These are phyloP conservation scores for Batillaria attramentaria DNA, from an alignment of 1,140 invertebrate species.

Conservation along the genomic window DNA sequence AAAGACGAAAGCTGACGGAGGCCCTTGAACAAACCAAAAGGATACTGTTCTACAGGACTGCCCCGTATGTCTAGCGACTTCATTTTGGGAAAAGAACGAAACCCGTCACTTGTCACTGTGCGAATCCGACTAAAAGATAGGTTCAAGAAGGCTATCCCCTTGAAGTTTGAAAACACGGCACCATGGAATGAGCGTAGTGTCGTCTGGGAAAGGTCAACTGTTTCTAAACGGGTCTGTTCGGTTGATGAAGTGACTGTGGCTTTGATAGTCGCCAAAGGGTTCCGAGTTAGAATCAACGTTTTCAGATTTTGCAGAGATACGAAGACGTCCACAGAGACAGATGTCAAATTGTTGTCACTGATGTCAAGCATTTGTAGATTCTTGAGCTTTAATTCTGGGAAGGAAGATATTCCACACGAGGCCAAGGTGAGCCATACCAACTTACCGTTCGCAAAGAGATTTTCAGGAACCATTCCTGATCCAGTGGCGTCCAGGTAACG, in stretches of 20 bases:
- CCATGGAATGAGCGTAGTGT: background rate
- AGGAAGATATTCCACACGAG: background rate
- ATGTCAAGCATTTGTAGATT: slow-evolving; percentile 20
- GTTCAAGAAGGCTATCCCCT: background rate
- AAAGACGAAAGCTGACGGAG: slow-evolving; percentile 34
- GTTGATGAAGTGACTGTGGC: background rate
- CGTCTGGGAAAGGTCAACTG: background rate
- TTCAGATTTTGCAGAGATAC: slow-evolving; percentile 7
- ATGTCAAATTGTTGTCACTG: slow-evolving; percentile 22
- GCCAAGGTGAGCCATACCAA: background rate
- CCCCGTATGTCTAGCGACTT: slow-evolving; percentile 21
- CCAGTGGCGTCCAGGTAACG: slow-evolving; percentile 8
- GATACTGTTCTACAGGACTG: slow-evolving; percentile 13
- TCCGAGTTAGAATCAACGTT: slow-evolving; percentile 19
- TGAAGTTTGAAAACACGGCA: background rate
- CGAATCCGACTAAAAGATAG: background rate
- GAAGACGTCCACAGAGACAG: slow-evolving; percentile 3
- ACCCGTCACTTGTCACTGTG: background rate
- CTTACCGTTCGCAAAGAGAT: background rate
- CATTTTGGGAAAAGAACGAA: background rate
- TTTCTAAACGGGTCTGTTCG: background rate
- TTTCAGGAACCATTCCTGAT: background rate
- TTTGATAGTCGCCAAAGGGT: background rate
- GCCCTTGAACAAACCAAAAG: slow-evolving; percentile 33
- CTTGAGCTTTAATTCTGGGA: background rate